Percentiles rank a stretch among this genome's conserved stretches.
These are phyloP conservation scores for Caenorhabditis latens DNA, from an alignment of 1,140 invertebrate species.

Conservation along the genomic window DNA sequence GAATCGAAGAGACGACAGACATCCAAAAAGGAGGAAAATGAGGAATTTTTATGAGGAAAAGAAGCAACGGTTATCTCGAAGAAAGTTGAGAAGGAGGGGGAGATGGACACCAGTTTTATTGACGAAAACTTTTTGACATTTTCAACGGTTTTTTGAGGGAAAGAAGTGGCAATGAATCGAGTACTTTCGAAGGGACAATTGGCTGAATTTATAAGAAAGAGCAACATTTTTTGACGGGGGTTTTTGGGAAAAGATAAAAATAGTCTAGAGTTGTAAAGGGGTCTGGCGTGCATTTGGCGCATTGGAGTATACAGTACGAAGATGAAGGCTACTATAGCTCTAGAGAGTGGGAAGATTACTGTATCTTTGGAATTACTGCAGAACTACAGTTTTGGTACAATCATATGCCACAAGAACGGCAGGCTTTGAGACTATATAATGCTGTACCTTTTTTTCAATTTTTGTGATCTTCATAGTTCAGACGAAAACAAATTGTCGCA, in stretches of 20 bases:
- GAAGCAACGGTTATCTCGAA: conserved; percentile 30
- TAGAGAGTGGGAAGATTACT: no score
- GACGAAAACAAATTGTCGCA: no score
- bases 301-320: no score
- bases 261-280: not conserved
- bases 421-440: no score
- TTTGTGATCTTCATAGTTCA: no score
- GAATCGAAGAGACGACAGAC: not conserved
- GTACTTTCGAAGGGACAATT: not conserved
- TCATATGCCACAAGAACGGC: no score
- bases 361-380: no score
- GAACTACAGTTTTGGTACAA: no score
- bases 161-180: not conserved
- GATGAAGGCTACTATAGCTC: no score
- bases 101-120: conserved; percentile 1
- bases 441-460: no score
- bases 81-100: no score
- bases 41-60: conserved; percentile 51
- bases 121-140: conserved; percentile 6
- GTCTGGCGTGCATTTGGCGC: no score
- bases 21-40: not conserved
- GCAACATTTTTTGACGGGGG: not conserved
- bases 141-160: not conserved
- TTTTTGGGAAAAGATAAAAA: not conserved
- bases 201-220: conserved; percentile 30